Percentiles rank a stretch among this genome's conserved stretches.
These are phyloP conservation scores for Nibea albiflora DNA, from an alignment of 2,113 vertebrate species.

Conservation along the genomic window DNA sequence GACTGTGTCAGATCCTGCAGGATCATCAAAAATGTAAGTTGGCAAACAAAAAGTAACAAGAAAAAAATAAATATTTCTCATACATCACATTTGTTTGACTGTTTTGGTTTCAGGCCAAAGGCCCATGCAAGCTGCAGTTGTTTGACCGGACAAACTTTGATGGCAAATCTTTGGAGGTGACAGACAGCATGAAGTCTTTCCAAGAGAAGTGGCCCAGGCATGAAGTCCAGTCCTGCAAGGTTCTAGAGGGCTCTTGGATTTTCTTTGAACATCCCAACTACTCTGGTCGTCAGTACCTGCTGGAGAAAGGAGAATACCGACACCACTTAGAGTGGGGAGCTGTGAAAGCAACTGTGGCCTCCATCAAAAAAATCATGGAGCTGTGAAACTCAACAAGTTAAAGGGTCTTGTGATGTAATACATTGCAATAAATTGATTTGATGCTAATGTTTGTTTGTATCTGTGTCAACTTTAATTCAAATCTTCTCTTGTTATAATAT, in stretches of 20 bases:
- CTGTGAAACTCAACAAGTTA: conserved; percentile 1
- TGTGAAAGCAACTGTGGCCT: conserved; percentile 45
- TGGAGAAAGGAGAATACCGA: conserved; percentile 73
- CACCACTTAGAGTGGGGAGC: conserved; percentile 69
- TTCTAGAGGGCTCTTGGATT: conserved; percentile 70
- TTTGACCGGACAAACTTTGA: conserved; percentile 55
- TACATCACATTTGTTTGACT: background rate
- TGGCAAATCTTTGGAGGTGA: conserved; percentile 53
- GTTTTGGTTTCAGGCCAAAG: conserved; percentile 45
- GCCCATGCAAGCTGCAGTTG: conserved; percentile 49
- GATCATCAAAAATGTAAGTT: conserved; percentile 71
- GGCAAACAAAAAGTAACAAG: background rate
- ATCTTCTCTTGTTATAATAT: background rate
- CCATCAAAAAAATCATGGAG: conserved; percentile 55
- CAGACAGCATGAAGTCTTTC: conserved; percentile 55
- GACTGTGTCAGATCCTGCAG: conserved; percentile 79
- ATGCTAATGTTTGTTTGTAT: conserved; percentile 4
- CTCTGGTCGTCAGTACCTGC: conserved; percentile 74
- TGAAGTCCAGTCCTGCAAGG: conserved; percentile 72
- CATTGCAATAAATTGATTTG: conserved; percentile 39
- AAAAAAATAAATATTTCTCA: background rate
- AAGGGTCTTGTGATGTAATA: background rate
- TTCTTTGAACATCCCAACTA: conserved; percentile 77
- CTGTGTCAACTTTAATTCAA: background rate
- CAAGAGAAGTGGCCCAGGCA: conserved; percentile 55